Base-by-base conservation (phyloP, 1,140 invertebrate species). In the Choristoneura fumiferana region DNA sequence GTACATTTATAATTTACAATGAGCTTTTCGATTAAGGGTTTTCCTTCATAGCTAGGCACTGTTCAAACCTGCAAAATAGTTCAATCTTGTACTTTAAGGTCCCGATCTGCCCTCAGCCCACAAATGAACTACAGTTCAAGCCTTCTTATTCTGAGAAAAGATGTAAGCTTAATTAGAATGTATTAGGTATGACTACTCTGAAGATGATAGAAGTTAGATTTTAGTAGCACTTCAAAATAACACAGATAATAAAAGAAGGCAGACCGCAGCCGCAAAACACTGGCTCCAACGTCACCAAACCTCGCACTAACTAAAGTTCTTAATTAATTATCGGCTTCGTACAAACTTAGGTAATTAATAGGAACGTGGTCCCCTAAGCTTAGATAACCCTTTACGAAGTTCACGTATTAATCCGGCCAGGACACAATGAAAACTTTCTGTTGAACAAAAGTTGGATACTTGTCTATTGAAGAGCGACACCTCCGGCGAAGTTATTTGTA, bases 251-350 rank as follows among this genome's bases (percentile, higher is more conserved):
- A 49, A 49, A 49, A 49, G n/a, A 12, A 14, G 0, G 22, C 17
- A 1, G 17, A 49, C 22, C 43, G 18, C 0, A 49, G 6, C 14
- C 8, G 38, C 56, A 35, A 8, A 38, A 55, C 18, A 59, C 33
- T 9, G 35, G 40, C 56, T 49, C 57, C 61, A 54, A 34, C 62
- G 65, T 62, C 57, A 63, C 63, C 33, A 18, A 57, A 59, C 59
- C 40, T 39, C 15, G 57, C 57, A 63, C 62, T 62, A 65, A 73
- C 68, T 63, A 52, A 66, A 76, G 64, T 72, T 76, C 73, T 65
- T 81, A 81, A 84, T 84, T 81, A 84, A 81, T 84, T 84, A 84
- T 84, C 72, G 78, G 73, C 72, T 66, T 55, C 39, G 57, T 15
- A 18, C 54, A 49, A 84, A 81, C 68, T 81, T 80, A 58, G 67